Base-by-base conservation (phyloP, 35 echinoderm and acorn worm genomes). In the Lytechinus pictus region DNA sequence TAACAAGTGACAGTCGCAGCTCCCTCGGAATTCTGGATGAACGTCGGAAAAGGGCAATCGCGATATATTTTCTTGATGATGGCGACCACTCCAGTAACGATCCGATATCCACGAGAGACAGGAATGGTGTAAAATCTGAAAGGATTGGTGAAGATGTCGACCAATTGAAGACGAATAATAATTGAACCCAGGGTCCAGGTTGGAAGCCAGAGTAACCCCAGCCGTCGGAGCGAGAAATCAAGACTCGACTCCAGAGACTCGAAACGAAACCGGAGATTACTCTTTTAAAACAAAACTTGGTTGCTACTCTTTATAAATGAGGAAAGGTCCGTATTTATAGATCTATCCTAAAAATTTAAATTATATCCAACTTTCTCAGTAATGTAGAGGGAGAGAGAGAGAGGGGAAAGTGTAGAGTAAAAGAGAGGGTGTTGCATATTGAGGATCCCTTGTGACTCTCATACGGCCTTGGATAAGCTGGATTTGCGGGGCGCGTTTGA, bases 341-440 rank as follows among this genome's bases (percentile, higher is more conserved):
- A 90, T 90, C 52, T 90, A 90, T 90, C 88, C 88, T 19, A 14
- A 79, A 90, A 90, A 90, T 90, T 90, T 90, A 90, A 90, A 90
- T 90, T 44, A 90, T 90, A 2, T 90, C 88, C 88, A 90, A 44
- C 66, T 79, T n/a, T 79, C 88, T 54, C 88, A 52, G 88, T 90
- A 27, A n/a, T 14, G 66, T 79, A 79, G 66, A 79, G 66, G 21
- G 66, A n/a, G 16, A 79, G 66, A 79, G 66, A n/a, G 19, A 16
- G 19, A n/a, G 66, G 66, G n/a, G 3, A 16, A 24, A 71, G 61
- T 3, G 52, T 44, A 57, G 91, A 54, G 91, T 54, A 27, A 55
- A 44, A 57, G 53, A 53, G 53, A 53, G 54, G 54, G 92, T 55
- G 92, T 54, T 54, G 92, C 28, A 93, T 93, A 93, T 93, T 93